Evolutionary conservation across 37 sponge, comb jelly and placozoan species (phyloP), one percentile per base, ranked within the genome.

Genomic region (Chondrosia reniformis): DNA sequence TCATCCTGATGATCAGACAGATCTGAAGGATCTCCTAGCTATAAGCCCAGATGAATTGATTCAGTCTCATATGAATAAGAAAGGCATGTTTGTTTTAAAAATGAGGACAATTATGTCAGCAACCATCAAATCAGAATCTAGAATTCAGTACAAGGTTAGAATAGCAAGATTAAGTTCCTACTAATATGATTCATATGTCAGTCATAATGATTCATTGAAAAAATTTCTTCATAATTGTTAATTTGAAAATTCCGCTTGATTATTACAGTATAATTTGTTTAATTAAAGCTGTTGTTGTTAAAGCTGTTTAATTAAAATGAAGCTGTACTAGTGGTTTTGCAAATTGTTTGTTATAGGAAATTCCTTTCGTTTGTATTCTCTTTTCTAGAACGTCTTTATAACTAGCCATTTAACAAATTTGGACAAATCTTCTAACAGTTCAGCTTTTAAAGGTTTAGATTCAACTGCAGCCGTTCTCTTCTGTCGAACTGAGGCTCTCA

Each of bases 21-120:
- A 59, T 34, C 31, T 79, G 40, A 33, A 33, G 46, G 39, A 59
- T 13, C 33, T 9, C 21, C 41, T 45, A 27, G 38, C 8, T 65
- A 40, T 12, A 2, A 33, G 66, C 27, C 21, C n/a, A 21, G 21
- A 34, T 15, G 15, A 36, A 6, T 25, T 40, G 21, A 15, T 44
- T 0, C n/a, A n/a, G 24, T 40, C 22, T 64, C 64, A 79, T 65
- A 21, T 22, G 43, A 33, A 45, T 1, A 32, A 25, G 45, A 4
- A 33, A 2, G 22, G 36, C 43, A 69, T 69, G 72, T 69, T 69
- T 69, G 72, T 69, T 13, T 40, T 79, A 25, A 22, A 66, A n/a
- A 38, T 79, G 72, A 69, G 36, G 43, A 34, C 43, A 41, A 69
- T 24, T 7, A 34, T 69, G 43, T 36, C 72, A 15, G 15, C 72